Evolutionary conservation across 2,888 invertebrate genomes (phyloP), one percentile per base, ranked within the genome.

Genomic region (Drosophila sordidula): DNA sequence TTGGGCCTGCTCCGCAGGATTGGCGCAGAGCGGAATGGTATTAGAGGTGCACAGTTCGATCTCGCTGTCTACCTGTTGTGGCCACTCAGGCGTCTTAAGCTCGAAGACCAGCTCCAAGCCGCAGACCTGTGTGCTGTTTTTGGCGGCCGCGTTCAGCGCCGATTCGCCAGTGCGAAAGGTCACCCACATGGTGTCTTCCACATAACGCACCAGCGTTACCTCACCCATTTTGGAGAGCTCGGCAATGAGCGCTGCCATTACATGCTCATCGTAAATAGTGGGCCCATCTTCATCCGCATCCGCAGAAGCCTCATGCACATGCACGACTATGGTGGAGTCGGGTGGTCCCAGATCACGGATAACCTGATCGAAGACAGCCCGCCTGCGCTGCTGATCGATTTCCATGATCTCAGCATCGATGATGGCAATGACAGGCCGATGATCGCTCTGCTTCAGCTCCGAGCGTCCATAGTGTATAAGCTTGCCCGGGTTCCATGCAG

Each of bases 371-470:
- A 99, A 97, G 2, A 89, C 89, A 0, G 77, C 70, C 16, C 96
- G 95, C 61, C 98, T 95, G 87, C 95, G 95, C 14, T 95, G 94
- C 49, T 95, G 94, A 89, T 97, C 95, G 0, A 98, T 96, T 90
- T 95, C 95, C 76, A 96, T 94, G 4, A 97, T 95, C 90, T 98
- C 97, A 11, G 98, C 93, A 92, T 98, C 98, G 81, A 99, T 94
- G 63, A 98, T 95, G 0, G 97, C 98, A 79, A 98, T 95, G 0
- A 99, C 99, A 2, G 99, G 99, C 65, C 99, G 94, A 93, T 99
- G 99, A 92, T 99, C 99, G 90, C 98, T 98, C 91, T 98, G 98
- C 91, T 98, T 99, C 63, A 99, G 93, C 92, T 99, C 99, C 6
- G 98, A 97, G 2, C 92, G 91, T 3, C 98, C 98, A 92, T 99